Evolutionary conservation across 2,797 vertebrate genomes (phyloP).

Genomic region (Danio choprae): DNA sequence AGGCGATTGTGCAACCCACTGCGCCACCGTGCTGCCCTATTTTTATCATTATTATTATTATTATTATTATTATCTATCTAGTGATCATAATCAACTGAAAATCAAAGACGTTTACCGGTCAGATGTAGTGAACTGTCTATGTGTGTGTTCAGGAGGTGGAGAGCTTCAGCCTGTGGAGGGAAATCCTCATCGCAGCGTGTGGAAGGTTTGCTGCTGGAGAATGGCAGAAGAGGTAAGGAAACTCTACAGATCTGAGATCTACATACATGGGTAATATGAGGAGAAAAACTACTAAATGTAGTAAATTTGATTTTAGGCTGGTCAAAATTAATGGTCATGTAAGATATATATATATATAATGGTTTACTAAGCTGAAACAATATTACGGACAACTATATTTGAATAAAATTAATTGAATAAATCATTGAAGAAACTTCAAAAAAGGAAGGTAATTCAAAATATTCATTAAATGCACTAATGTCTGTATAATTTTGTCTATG

Average conservation of each 20-base stretch:
- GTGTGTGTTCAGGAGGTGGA: conserved; percentile 67
- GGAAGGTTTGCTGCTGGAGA: conserved; percentile 97
- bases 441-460: no score
- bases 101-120: neutral
- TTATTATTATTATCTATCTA: no score
- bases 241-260: neutral
- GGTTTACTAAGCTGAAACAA: no score
- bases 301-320: neutral
- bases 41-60: no score
- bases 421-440: no score
- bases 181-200: conserved; percentile 93
- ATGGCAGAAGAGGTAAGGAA: conserved; percentile 92
- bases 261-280: neutral
- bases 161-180: conserved; percentile 91
- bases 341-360: no score
- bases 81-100: neutral
- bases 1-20: no score
- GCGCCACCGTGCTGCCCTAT: no score
- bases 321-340: neutral
- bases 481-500: no score
- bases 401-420: no score
- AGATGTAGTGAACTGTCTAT: neutral
- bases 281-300: neutral
- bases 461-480: neutral
- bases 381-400: no score